Evolutionary conservation across 1,140 invertebrate genomes (phyloP).

Genomic region (Elysia chlorotica): DNA sequence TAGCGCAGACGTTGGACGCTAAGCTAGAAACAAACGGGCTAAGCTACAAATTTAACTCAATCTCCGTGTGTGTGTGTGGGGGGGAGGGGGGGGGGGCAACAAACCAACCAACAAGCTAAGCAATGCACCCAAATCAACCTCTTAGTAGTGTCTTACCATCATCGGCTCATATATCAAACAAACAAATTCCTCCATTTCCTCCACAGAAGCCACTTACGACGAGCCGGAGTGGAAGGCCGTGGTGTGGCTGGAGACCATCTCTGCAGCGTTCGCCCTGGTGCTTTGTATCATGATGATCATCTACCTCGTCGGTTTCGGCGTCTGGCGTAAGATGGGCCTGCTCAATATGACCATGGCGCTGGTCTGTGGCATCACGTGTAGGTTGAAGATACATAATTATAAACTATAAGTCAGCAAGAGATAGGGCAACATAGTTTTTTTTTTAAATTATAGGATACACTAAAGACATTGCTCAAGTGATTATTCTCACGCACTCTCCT

Average conservation of each 20-base stretch:
- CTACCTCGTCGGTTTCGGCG: background rate
- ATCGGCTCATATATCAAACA: too few species aligned
- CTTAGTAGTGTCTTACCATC: too few species aligned
- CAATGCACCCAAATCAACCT: too few species aligned
- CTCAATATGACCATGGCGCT: background rate
- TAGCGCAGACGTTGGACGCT: too few species aligned
- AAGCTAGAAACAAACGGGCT: too few species aligned
- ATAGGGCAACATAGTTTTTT: background rate
- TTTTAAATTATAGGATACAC: too few species aligned
- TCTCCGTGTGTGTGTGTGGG: too few species aligned
- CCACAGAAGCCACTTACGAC: background rate
- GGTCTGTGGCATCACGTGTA: background rate
- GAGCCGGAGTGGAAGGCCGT: background rate
- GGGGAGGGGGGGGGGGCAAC: too few species aligned
- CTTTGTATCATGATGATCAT: slow-evolving; percentile 5
- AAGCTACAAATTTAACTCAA: too few species aligned
- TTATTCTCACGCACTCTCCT: too few species aligned
- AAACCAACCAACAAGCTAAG: too few species aligned
- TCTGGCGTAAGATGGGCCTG: slow-evolving; percentile 9
- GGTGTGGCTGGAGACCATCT: background rate
- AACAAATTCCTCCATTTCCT: background rate
- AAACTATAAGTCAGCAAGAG: background rate
- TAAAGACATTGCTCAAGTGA: too few species aligned
- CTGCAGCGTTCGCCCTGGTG: background rate
- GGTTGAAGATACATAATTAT: background rate